Conservation (phyloP, 2,888 invertebrate species). For the Notocelia uddmanniana region DNA sequence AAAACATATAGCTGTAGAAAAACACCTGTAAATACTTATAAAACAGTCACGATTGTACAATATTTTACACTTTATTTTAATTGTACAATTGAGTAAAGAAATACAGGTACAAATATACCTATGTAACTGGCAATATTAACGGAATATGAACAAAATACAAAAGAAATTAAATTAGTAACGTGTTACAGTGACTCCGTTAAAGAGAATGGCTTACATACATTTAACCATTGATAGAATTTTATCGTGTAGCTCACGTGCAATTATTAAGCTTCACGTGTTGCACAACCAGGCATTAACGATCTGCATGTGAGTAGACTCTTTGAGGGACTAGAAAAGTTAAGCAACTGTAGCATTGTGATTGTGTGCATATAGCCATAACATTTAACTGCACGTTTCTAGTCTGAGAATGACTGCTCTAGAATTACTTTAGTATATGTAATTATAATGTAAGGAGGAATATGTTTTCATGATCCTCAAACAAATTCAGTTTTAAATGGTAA, state of each 20-base stretch:
- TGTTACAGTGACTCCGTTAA: slow-evolving; percentile 17
- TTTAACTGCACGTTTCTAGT: not conserved
- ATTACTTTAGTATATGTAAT: not conserved
- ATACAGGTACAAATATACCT: not conserved
- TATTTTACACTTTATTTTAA: too few species aligned
- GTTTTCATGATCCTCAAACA: too few species aligned
- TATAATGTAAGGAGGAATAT: not conserved
- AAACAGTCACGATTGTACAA: too few species aligned
- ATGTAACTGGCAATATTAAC: not conserved
- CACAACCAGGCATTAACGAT: slow-evolving; percentile 21
- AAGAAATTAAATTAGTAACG: slow-evolving; percentile 6
- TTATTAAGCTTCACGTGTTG: slow-evolving; percentile 25
- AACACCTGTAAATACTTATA: too few species aligned
- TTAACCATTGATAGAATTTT: slow-evolving; percentile 28
- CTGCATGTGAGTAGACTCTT: slow-evolving; percentile 6
- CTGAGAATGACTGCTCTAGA: not conserved
- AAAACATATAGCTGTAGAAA: too few species aligned
- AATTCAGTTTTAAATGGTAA: too few species aligned
- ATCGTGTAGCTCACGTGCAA: slow-evolving; percentile 20
- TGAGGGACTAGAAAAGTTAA: not conserved
- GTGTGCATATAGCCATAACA: not conserved
- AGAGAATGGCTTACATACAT: slow-evolving; percentile 20
- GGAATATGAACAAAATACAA: not conserved
- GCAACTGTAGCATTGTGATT: slow-evolving; percentile 6
- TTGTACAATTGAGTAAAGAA: too few species aligned